phyloP scores from a whole-genome alignment of 2,113 vertebrate species.

The Cynopterus brachyotis region DNA sequence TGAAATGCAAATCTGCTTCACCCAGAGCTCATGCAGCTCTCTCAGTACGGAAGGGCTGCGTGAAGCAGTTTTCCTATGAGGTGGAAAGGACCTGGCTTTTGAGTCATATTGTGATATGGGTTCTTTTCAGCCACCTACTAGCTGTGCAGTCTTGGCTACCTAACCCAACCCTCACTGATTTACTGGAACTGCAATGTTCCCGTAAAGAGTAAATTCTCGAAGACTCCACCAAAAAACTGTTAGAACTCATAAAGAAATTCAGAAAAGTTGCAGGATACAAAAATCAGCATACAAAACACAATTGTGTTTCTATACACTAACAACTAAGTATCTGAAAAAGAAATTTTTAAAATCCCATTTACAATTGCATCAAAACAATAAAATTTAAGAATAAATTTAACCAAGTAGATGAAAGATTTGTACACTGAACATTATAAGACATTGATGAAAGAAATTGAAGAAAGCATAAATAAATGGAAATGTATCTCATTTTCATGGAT shows the following conservation, averaged over 20 bases:
- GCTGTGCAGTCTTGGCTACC: background rate
- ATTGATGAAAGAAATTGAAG: background rate
- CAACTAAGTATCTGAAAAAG: background rate
- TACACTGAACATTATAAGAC: background rate
- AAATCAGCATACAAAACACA: background rate
- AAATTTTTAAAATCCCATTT: background rate
- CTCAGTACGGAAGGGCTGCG: accelerated
- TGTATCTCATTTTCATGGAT: background rate
- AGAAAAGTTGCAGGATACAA: background rate
- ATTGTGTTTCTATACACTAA: background rate
- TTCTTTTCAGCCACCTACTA: background rate
- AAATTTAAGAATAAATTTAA: background rate
- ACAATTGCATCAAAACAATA: background rate
- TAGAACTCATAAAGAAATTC: background rate
- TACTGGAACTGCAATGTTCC: no score
- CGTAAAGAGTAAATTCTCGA: background rate
- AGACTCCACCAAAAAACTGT: background rate
- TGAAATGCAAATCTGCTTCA: background rate
- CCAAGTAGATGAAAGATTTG: background rate
- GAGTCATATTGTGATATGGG: background rate
- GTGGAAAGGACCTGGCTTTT: background rate
- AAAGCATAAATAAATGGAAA: background rate
- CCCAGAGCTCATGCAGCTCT: background rate
- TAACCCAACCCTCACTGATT: background rate
- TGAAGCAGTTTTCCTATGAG: background rate